Base-by-base conservation (phyloP, 2,888 invertebrate species). In the Clepsis dumicolana region DNA sequence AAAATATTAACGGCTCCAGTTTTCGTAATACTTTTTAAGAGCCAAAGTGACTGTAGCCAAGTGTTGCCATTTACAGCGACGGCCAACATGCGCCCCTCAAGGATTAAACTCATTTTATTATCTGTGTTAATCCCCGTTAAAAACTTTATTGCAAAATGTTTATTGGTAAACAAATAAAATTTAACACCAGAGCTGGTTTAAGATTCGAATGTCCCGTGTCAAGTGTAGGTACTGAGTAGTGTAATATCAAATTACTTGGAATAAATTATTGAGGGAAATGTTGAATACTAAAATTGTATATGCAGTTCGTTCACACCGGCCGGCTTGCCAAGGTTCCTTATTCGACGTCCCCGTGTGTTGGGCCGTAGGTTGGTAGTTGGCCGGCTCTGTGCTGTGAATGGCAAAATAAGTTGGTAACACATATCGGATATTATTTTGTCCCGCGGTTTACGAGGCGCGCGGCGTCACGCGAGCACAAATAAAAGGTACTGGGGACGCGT, bases 401-500 rank as follows among this genome's bases (percentile, higher is more conserved):
- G 65, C 48, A 70, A 71, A 35, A 56, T 65, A 65, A 48, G 38
- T 65, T 79, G 74, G 77, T 77, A 70, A 74, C 76, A 70, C 64
- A 75, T 79, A 75, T 74, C 74, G 75, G 68, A 80, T 82, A 79
- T 81, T 86, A 87, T 88, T 86, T 86, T 84, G 86, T 85, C 79
- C 78, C 75, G 79, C 81, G 80, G 79, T 90, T 89, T 86, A 88
- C 82, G 85, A 83, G 76, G 78, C 80, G 82, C 84, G 87, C 82
- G 80, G 82, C 81, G 82, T 86, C 84, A 82, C 86, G 80, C 74
- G 84, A 87, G 88, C 83, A 82, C 79, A 69, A 73, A 81, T 62
- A 72, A 75, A 81, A 77, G 77, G 81, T 77, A 72, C 73, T 73
- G 74, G 74, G 76, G 73, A 75, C 70, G 70, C 57, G 71, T 24